Base-by-base conservation (phyloP, 2,888 invertebrate genomes). In the Sarcophaga subvicina region DNA sequence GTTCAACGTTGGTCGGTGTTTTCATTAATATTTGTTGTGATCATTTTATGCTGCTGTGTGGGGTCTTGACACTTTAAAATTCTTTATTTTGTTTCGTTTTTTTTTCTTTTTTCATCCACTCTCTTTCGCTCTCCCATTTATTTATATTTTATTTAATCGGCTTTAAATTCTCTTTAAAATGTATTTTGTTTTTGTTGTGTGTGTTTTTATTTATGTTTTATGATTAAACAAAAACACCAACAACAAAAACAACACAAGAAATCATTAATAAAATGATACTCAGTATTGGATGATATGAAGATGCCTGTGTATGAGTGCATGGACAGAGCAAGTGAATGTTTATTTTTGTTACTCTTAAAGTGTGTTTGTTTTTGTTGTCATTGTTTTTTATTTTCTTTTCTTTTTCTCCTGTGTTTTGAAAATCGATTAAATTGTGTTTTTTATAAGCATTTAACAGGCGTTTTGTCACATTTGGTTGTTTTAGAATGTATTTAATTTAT, bases 391-490 rank as follows among this genome's bases (percentile, higher is more conserved):
- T 37, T 10, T 37, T 8, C 2, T 37, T 37, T 37, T 37, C 2
- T 37, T 37, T 37, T 37, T 37, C 37, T 37, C 37, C 8, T 37
- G 37, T 37, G 37, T 37, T 37, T 37, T 73, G 49, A 64, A 75
- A 81, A 81, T 63, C 83, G 76, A 83, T 87, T 83, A 86, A 75
- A 22, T 75, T 64, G 79, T 79, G 62, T 47, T 81, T 73, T 86
- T 87, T 84, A 84, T 84, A 37, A n/a, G n/a, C 59, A 67, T 75
- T 63, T 80, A 63, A 81, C 45, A 70, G 78, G 71, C 49, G 10
- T 78, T 78, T 83, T 83, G 80, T 80, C 83, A 86, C 77, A 83
- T 77, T 86, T 78, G 54, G 27, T 77, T 72, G 25, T 67, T 45
- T 66, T n/a, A 45, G 17, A 54, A 54, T 17, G 54, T 17, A 54